Evolutionary conservation across 2,113 vertebrate species (phyloP).

Genomic region (Odobenus rosmarus): DNA sequence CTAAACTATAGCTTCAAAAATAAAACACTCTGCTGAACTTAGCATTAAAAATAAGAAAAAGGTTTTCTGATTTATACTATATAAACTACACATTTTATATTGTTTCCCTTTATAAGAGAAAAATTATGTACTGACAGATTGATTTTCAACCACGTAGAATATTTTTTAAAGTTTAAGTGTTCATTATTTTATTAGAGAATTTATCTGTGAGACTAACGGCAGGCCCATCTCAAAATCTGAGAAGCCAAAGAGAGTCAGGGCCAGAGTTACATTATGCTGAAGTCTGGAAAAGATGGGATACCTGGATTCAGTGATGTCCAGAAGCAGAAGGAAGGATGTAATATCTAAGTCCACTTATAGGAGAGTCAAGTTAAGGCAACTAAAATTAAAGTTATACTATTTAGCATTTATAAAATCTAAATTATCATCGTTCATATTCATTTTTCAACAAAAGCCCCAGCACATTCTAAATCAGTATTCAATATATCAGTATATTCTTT

Average conservation of each 20-base stretch:
- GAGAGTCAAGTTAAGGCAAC: not conserved
- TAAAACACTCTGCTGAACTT: not conserved
- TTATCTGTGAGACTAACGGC: not conserved
- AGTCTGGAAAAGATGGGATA: not conserved
- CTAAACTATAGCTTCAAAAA: not conserved
- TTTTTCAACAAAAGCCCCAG: not conserved
- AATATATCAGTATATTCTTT: not conserved
- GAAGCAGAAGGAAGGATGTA: not conserved
- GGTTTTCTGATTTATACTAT: not conserved
- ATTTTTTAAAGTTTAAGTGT: not conserved
- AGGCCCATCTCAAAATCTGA: not conserved
- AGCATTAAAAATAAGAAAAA: not conserved
- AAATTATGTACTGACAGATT: not conserved
- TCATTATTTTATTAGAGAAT: not conserved
- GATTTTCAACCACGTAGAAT: not conserved
- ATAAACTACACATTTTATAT: not conserved
- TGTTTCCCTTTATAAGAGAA: not conserved
- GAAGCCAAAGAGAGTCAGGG: not conserved
- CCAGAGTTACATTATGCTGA: not conserved
- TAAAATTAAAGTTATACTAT: not conserved
- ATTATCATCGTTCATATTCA: not conserved
- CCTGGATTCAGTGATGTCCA: not conserved
- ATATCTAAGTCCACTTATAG: not conserved
- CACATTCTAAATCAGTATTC: not conserved
- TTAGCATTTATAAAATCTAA: not conserved